Conservation (phyloP, 1,140 invertebrate genomes). For the Bombus picipes region DNA sequence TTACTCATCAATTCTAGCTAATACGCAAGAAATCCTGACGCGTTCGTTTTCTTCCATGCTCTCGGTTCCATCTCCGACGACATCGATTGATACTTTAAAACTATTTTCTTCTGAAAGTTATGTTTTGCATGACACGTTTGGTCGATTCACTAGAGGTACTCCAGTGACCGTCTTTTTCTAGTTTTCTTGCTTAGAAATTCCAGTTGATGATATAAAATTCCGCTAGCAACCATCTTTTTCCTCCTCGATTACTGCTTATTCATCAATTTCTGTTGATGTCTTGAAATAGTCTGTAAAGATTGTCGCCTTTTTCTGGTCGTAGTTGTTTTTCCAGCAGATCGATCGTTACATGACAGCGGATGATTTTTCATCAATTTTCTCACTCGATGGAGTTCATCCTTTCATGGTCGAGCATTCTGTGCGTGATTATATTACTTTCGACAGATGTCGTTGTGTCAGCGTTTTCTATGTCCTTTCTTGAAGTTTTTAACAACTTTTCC, state of each 20-base stretch:
- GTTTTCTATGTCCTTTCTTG: neutral
- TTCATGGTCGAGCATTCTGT: neutral
- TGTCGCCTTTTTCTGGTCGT: neutral
- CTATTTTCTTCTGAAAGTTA: neutral
- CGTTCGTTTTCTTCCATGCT: neutral
- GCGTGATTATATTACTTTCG: neutral
- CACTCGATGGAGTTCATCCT: neutral
- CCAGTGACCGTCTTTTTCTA: neutral
- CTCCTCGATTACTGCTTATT: neutral
- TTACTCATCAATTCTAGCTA: constrained; percentile 6
- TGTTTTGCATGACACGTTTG: neutral
- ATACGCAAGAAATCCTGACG: neutral
- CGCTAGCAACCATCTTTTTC: neutral
- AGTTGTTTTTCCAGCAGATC: neutral
- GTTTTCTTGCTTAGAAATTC: neutral
- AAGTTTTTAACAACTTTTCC: neutral
- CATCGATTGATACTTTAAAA: constrained; percentile 5
- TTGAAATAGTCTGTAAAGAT: neutral
- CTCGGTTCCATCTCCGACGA: neutral
- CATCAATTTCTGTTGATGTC: neutral
- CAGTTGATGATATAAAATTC: neutral
- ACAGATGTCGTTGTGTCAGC: neutral
- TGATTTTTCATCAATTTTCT: constrained; percentile 2
- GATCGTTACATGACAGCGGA: neutral
- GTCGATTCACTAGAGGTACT: too few species aligned